Conservation (phyloP, 2,113 vertebrate species). For the Syngnathus typhle region DNA sequence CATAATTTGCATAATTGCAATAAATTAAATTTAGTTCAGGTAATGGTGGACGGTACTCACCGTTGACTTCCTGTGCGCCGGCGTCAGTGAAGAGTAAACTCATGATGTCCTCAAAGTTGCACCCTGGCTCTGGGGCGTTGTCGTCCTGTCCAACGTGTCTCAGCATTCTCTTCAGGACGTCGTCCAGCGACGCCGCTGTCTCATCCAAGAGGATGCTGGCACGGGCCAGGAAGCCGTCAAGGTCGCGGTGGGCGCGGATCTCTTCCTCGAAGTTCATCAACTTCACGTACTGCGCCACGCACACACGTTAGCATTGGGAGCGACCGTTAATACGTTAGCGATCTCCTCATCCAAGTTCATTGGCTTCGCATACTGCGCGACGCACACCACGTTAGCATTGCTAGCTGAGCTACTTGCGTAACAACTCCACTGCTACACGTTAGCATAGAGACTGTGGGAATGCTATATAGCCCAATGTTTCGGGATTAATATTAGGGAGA, state of each 20-base stretch:
- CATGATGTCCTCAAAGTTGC: constrained; percentile 91
- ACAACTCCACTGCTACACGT: background rate
- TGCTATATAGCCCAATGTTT: background rate
- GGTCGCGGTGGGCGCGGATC: constrained; percentile 86
- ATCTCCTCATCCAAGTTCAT: too few relatives aligned
- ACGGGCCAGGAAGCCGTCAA: constrained; percentile 87
- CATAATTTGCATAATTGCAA: too few relatives aligned
- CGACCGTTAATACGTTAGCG: too few relatives aligned
- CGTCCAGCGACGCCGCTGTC: constrained; percentile 86
- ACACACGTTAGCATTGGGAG: background rate
- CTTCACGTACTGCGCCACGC: constrained; percentile 82
- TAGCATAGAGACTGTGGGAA: background rate
- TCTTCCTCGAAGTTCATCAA: constrained; percentile 98
- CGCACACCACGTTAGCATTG: background rate
- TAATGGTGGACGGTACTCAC: constrained; percentile 58
- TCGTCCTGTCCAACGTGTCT: constrained; percentile 82
- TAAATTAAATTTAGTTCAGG: background rate
- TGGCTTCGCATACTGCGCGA: too few relatives aligned
- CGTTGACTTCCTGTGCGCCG: constrained; percentile 83
- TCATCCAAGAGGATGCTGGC: constrained; percentile 91
- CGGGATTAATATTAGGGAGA: too few relatives aligned
- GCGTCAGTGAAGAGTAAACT: constrained; percentile 92
- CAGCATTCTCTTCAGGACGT: constrained; percentile 89
- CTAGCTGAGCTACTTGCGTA: background rate
- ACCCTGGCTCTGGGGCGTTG: constrained; percentile 69